A percentile compares a stretch with the other conserved stretches of the same genome.
phyloP scores from a whole-genome alignment of 2,113 vertebrate genomes.

The Aphyosemion australe region DNA sequence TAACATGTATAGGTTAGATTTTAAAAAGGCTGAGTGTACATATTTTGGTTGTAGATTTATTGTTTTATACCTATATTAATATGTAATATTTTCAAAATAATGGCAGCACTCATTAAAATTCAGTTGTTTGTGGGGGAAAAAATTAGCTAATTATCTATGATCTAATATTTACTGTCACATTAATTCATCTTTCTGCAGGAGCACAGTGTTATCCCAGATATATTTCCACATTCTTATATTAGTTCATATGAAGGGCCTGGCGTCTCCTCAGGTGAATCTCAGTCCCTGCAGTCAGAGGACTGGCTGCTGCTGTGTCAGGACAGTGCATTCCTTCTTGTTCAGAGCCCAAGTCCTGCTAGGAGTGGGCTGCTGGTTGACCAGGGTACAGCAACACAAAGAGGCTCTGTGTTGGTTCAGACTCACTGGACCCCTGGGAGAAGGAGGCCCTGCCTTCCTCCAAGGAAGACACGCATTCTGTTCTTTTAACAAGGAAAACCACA shows the following conservation, averaged over 20 bases:
- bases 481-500: conserved; percentile 55
- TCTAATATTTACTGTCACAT: background rate
- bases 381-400: conserved; percentile 70
- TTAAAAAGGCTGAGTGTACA: too few relatives aligned
- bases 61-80: too few relatives aligned
- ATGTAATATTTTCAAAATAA: too few relatives aligned
- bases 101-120: too few relatives aligned
- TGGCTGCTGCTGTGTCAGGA: conserved; percentile 1
- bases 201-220: background rate
- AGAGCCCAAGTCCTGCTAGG: conserved; percentile 43
- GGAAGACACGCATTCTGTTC: conserved; percentile 32
- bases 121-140: too few relatives aligned
- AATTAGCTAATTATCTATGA: too few relatives aligned
- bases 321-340: conserved; percentile 63
- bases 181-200: background rate
- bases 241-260: too few relatives aligned
- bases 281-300: conserved; percentile 3
- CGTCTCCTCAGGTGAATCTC: conserved; percentile 14
- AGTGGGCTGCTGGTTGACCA: conserved; percentile 48
- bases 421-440: conserved; percentile 37
- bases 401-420: conserved; percentile 63
- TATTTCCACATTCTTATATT: background rate
- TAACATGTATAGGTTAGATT: too few relatives aligned
- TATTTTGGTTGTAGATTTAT: too few relatives aligned
- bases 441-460: conserved; percentile 45